Evolutionary conservation across 2,888 invertebrate species (phyloP), one percentile per base, ranked within the genome.

Genomic region (Erynnis tages): DNA sequence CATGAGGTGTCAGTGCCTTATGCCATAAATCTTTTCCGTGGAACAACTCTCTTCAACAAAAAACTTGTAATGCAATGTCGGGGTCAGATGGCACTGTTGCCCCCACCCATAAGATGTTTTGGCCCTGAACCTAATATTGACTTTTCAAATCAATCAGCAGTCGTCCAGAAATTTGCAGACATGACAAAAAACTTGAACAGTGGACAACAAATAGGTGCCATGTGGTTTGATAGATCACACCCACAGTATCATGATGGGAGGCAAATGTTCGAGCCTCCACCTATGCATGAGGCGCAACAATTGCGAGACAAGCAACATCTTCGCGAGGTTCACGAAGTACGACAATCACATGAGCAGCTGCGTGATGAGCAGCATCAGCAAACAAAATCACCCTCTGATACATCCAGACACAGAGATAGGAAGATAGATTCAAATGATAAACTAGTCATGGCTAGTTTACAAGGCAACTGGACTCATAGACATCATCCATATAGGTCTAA

Each of bases 1-100:
- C 95, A 97, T 71, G 86, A 91, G 61, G 91, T 91, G 46, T 95
- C 96, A 0, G 94, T 96, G 0, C 91, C 92, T 0, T 97, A 96
- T 71, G 95, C 95, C 0, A 71, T 95, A n/a, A 86, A 92, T 23
- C 79, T 97, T 27, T 92, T 95, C 61, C 91, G 93, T 30, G 95
- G 95, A 0, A 92, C 94, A 1, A 73, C 84, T 1, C 71, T 97
- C 8, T 96, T 88, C 71, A 92, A 94, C 54, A 91, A 91, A 58
- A 79, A 86, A 23, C 60, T 95, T 17, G 76, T 80, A 19, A 73
- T 94, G 19, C 83, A 82, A 59, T 66, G 61, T 54, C 73, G 85
- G 52, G 80, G 79, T 1, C 69, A 73, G 7, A 67, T 71, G 62
- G 67, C 69, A 0, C 53, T 67, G 38, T 62, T 85, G 13, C 86